Evolutionary conservation across 1,140 invertebrate genomes (phyloP).

Genomic region (Drosophila equinoxialis): DNA sequence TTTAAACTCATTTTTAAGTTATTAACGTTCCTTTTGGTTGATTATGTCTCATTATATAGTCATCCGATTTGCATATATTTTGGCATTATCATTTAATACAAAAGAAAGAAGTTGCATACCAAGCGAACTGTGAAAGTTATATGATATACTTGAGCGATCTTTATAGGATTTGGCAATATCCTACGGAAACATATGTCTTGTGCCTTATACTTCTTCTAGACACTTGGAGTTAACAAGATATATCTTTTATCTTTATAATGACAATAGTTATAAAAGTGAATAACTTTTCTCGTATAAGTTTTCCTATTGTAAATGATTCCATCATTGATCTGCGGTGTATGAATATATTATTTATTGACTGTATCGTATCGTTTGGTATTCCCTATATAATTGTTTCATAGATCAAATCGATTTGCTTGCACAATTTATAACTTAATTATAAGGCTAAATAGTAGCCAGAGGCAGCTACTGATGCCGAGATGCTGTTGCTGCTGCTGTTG

Average conservation of each 20-base stretch:
- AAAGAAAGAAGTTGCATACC: too few species aligned
- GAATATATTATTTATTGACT: slow-evolving; percentile 39
- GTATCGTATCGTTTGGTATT: slow-evolving; percentile 27
- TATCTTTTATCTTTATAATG: too few species aligned
- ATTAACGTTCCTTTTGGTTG: neutral
- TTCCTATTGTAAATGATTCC: neutral
- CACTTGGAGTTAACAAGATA: too few species aligned
- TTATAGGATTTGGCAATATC: too few species aligned
- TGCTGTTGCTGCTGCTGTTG: slow-evolving; percentile 14
- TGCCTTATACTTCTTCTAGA: too few species aligned
- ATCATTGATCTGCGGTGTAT: neutral
- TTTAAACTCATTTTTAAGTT: neutral
- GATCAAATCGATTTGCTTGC: slow-evolving; percentile 61
- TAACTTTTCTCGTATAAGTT: neutral
- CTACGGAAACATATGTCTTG: too few species aligned
- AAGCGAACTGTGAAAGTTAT: too few species aligned
- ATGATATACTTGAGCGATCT: too few species aligned
- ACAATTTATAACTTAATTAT: slow-evolving; percentile 80
- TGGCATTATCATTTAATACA: too few species aligned
- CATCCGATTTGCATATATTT: neutral
- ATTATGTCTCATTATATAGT: neutral
- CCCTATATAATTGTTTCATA: slow-evolving; percentile 57
- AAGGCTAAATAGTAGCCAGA: slow-evolving; percentile 65
- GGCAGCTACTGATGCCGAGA: slow-evolving; percentile 32
- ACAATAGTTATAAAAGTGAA: neutral